phyloP scores from a whole-genome alignment of 2,797 vertebrate genomes.

The Bucorvus abyssinicus region DNA sequence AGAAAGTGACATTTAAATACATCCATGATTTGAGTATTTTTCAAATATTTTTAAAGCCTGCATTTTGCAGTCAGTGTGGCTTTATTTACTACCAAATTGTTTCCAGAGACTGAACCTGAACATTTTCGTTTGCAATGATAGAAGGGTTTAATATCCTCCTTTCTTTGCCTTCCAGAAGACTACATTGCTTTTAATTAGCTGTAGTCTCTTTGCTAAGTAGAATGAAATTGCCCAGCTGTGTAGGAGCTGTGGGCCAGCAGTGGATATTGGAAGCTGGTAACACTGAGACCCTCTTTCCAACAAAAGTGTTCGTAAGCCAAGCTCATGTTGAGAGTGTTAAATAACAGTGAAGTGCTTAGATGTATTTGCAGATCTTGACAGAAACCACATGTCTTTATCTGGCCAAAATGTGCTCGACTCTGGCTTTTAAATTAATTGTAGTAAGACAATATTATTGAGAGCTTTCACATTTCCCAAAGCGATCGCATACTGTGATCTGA shows the following conservation, averaged over 20 bases:
- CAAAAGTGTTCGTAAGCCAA: neutral
- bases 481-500: neutral
- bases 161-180: neutral
- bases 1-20: neutral
- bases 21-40: neutral
- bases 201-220: neutral
- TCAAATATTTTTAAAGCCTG: neutral
- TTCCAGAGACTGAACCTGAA: neutral
- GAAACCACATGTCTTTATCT: neutral
- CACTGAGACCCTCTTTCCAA: neutral
- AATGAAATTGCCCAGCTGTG: conserved; percentile 31
- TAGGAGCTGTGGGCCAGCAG: neutral
- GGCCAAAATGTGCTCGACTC: neutral
- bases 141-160: neutral
- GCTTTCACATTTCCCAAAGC: neutral
- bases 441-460: neutral
- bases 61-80: neutral
- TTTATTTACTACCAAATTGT: neutral
- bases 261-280: neutral
- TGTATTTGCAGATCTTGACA: neutral
- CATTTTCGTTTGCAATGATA: neutral
- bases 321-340: neutral
- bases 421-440: neutral
- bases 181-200: conserved; percentile 38
- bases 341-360: neutral